Conservation (phyloP, 2,888 invertebrate genomes). For the Anoplius nigerrimus region DNA sequence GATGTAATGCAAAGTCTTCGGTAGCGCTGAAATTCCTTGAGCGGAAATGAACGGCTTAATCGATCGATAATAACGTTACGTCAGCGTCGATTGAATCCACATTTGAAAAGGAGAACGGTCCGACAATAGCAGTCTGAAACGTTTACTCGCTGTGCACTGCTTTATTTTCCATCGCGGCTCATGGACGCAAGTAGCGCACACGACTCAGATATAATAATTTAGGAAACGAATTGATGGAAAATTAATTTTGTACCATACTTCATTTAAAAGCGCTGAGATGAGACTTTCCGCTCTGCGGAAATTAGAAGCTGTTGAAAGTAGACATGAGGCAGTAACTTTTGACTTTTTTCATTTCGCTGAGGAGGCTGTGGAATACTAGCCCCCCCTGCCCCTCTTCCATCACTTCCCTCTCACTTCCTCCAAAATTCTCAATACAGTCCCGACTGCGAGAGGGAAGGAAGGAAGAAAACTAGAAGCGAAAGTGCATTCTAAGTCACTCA, state of each 20-base stretch:
- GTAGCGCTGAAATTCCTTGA: too few species aligned
- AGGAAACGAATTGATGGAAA: not conserved
- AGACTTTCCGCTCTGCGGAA: not conserved
- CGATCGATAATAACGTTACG: too few species aligned
- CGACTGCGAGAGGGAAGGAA: too few species aligned
- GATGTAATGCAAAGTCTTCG: too few species aligned
- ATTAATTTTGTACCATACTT: conserved; percentile 14
- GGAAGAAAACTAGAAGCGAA: not conserved
- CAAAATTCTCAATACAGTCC: too few species aligned
- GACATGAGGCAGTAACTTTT: not conserved
- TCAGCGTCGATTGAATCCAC: too few species aligned
- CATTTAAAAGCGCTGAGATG: not conserved
- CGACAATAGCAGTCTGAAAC: too few species aligned
- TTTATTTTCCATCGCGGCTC: too few species aligned
- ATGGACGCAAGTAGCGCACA: not conserved
- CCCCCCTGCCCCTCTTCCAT: not conserved
- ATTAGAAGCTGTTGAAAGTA: conserved; percentile 2
- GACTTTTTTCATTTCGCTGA: not conserved
- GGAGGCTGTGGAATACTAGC: not conserved
- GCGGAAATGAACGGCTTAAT: too few species aligned
- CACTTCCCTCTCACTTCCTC: not conserved
- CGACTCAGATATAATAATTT: not conserved
- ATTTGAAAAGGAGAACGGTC: too few species aligned
- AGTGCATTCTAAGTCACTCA: not conserved
- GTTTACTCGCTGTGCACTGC: too few species aligned